Percentiles rank a stretch among this genome's conserved stretches.
Evolutionary conservation across 2,797 vertebrate species (phyloP).

Genomic region (Rhynchonycteris naso): DNA sequence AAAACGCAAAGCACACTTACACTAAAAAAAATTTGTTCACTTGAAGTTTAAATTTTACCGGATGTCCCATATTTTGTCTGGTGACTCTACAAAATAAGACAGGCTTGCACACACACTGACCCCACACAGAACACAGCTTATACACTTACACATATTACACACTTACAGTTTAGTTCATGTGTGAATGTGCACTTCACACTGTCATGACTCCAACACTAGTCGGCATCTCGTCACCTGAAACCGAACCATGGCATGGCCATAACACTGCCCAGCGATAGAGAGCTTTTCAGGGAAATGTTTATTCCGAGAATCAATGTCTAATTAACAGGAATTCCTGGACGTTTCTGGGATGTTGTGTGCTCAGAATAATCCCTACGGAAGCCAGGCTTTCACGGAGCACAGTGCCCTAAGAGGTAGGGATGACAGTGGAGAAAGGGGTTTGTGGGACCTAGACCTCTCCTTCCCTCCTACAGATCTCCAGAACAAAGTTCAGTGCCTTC

Average conservation of each 20-base stretch:
- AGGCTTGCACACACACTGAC: not conserved
- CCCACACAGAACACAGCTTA: not conserved
- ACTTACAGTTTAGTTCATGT: not conserved
- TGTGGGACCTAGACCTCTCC: not conserved
- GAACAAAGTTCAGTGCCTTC: not conserved
- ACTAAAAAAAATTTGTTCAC: conserved; percentile 18
- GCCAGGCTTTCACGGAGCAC: not conserved
- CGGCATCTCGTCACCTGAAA: not conserved
- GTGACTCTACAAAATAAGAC: not conserved
- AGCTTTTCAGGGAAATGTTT: conserved; percentile 50
- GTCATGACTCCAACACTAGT: not conserved
- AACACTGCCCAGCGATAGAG: not conserved
- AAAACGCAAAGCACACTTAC: not conserved
- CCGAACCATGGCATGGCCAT: not conserved
- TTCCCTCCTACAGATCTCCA: not conserved
- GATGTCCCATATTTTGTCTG: not conserved
- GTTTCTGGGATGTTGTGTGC: conserved; percentile 6
- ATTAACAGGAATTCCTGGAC: conserved; percentile 53
- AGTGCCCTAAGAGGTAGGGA: not conserved
- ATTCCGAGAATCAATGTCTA: not conserved
- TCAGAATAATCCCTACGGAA: not conserved
- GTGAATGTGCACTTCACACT: not conserved
- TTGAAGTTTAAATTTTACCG: conserved; percentile 13
- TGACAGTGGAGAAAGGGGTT: too few relatives aligned
- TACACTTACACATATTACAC: too few relatives aligned